These are phyloP conservation scores for Reinhardtius hippoglossoides DNA, from an alignment of 2,113 vertebrate species.

Conservation along the genomic window DNA sequence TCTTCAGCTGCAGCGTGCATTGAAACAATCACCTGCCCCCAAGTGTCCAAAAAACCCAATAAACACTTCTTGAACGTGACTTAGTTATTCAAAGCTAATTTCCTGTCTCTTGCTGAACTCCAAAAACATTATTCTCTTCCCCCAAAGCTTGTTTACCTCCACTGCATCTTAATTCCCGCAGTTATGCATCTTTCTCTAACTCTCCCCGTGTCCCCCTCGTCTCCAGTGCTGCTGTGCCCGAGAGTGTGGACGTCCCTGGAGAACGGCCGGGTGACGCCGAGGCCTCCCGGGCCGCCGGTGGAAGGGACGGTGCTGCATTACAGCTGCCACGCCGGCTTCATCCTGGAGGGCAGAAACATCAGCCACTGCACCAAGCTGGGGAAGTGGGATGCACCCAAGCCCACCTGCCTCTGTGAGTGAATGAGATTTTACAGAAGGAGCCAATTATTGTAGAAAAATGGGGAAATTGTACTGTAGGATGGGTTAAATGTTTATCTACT, in stretches of 20 bases:
- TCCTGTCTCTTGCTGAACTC: background rate
- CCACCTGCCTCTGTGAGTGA: conserved; percentile 89
- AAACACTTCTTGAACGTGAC: too few relatives aligned
- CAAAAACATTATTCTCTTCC: background rate
- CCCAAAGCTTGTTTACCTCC: background rate
- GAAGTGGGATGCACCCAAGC: conserved; percentile 91
- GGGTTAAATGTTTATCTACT: background rate
- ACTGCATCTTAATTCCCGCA: background rate
- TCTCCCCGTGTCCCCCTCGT: background rate
- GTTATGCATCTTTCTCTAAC: background rate
- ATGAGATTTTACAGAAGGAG: background rate
- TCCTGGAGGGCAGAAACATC: conserved; percentile 87
- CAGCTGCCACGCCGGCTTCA: conserved; percentile 89
- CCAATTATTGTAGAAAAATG: background rate
- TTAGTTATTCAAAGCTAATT: background rate
- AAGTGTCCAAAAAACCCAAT: background rate
- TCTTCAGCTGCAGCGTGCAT: too few relatives aligned
- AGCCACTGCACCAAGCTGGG: conserved; percentile 91
- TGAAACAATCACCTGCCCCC: background rate
- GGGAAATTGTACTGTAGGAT: too few relatives aligned
- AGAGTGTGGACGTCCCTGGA: conserved; percentile 91
- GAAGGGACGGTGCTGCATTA: conserved; percentile 90
- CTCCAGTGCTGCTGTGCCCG: conserved; percentile 88
- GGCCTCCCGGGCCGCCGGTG: conserved; percentile 85
- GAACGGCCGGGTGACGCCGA: conserved; percentile 86